These are phyloP conservation scores for Spisula solida DNA, from an alignment of 2,888 invertebrate genomes.

Conservation along the genomic window DNA sequence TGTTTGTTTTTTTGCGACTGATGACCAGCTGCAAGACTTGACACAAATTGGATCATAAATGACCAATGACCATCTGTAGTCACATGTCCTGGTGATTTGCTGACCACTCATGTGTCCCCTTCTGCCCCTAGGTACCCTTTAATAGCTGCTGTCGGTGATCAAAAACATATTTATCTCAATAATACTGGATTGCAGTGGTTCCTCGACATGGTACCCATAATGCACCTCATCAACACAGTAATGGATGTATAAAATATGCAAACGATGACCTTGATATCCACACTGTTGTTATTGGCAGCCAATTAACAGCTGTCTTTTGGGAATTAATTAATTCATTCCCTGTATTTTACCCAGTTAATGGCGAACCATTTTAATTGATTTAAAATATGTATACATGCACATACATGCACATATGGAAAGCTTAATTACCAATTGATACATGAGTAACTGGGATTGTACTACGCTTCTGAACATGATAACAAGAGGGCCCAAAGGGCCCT, in stretches of 20 bases:
- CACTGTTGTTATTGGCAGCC: neutral
- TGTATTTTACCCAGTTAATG: neutral
- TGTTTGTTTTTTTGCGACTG: conserved; percentile 38
- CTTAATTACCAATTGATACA: neutral
- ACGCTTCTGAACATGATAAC: too few relatives aligned
- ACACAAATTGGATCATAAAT: conserved; percentile 60
- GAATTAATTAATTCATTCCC: neutral
- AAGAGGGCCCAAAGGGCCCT: too few relatives aligned
- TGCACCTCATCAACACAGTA: conserved; percentile 19
- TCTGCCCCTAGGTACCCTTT: conserved; percentile 32
- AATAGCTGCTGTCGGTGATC: conserved; percentile 33
- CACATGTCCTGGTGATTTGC: conserved; percentile 48
- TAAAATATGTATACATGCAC: neutral
- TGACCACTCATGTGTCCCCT: conserved; percentile 54
- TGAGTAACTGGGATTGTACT: neutral
- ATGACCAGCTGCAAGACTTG: conserved; percentile 41
- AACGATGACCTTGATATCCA: neutral
- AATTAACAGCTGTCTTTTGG: conserved; percentile 22
- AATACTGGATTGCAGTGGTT: conserved; percentile 29
- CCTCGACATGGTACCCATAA: conserved; percentile 16
- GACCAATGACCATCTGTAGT: conserved; percentile 70
- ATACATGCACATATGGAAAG: neutral
- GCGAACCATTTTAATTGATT: conserved; percentile 11
- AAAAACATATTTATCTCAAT: conserved; percentile 57
- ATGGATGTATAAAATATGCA: conserved; percentile 44